Evolutionary conservation across 1,140 invertebrate species (phyloP).

Genomic region (Ips typographus): DNA sequence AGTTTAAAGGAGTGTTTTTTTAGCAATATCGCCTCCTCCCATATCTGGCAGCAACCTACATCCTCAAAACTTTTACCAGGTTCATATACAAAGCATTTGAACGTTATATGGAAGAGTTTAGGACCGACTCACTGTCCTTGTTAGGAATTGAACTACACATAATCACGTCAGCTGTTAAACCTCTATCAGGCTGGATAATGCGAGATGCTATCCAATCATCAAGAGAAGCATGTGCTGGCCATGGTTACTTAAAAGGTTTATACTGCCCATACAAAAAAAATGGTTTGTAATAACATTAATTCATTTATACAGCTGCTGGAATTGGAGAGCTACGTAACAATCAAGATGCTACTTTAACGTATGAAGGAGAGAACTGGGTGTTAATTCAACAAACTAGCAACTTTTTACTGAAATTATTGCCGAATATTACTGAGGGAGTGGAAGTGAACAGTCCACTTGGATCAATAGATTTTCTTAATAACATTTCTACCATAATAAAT

Average conservation of each 20-base stretch:
- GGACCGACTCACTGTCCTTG: slow-evolving; percentile 53
- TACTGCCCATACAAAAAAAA: background rate
- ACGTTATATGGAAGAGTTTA: slow-evolving; percentile 44
- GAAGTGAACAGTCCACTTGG: slow-evolving; percentile 59
- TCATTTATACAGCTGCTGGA: slow-evolving; percentile 54
- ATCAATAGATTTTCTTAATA: slow-evolving; percentile 63
- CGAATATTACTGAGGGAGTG: slow-evolving; percentile 53
- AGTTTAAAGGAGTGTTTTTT: background rate
- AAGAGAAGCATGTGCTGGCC: slow-evolving; percentile 88
- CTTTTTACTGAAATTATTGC: slow-evolving; percentile 74
- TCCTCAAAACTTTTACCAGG: slow-evolving; percentile 70
- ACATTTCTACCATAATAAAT: slow-evolving; percentile 57
- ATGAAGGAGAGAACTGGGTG: slow-evolving; percentile 96
- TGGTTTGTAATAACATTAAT: background rate
- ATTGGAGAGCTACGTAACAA: slow-evolving; percentile 80
- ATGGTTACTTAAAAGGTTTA: slow-evolving; percentile 72
- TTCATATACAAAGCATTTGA: slow-evolving; percentile 48
- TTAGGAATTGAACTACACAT: slow-evolving; percentile 82
- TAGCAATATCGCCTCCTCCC: slow-evolving; percentile 93
- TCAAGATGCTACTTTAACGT: slow-evolving; percentile 91
- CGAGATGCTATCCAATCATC: slow-evolving; percentile 88
- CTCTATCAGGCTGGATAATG: slow-evolving; percentile 80
- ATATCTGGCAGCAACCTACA: slow-evolving; percentile 78
- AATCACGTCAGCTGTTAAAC: slow-evolving; percentile 86
- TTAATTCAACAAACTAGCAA: slow-evolving; percentile 92